Percentiles rank a stretch among this genome's conserved stretches.
Evolutionary conservation across 2,113 vertebrate species (phyloP).

Genomic region (Pandion haliaetus): DNA sequence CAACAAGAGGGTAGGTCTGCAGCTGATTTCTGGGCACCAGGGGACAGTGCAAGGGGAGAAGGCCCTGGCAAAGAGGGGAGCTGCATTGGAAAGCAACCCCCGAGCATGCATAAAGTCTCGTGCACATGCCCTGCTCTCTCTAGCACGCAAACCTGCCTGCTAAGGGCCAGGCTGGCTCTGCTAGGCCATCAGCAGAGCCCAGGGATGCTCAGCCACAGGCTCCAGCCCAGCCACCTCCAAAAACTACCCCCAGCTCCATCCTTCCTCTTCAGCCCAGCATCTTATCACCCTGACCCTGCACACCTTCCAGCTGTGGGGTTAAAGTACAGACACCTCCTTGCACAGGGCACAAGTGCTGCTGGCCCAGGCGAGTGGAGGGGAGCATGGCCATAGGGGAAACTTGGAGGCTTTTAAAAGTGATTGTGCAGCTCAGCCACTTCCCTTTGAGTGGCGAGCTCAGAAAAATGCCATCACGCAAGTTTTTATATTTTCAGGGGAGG

Average conservation of each 20-base stretch:
- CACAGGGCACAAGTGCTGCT: too few species aligned
- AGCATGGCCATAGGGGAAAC: not conserved
- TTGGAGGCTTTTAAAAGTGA: not conserved
- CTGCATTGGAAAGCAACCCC: not conserved
- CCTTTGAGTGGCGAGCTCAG: not conserved
- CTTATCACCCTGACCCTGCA: not conserved
- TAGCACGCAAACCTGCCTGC: not conserved
- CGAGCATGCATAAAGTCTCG: accelerated
- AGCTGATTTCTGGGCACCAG: not conserved
- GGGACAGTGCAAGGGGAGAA: not conserved
- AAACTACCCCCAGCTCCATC: not conserved
- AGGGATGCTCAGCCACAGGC: not conserved
- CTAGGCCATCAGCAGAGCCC: not conserved
- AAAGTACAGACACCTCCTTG: not conserved
- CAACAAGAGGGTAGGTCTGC: accelerated
- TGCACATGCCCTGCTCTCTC: not conserved
- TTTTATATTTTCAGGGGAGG: not conserved
- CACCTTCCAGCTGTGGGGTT: not conserved
- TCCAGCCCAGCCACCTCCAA: not conserved
- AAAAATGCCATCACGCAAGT: accelerated
- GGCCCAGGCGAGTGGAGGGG: accelerated
- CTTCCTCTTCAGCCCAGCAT: not conserved
- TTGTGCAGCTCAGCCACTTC: not conserved
- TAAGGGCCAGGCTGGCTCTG: not conserved
- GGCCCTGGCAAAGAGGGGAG: not conserved